Conservation (phyloP, 2,888 invertebrate species). For the Xestia rhomboidea region DNA sequence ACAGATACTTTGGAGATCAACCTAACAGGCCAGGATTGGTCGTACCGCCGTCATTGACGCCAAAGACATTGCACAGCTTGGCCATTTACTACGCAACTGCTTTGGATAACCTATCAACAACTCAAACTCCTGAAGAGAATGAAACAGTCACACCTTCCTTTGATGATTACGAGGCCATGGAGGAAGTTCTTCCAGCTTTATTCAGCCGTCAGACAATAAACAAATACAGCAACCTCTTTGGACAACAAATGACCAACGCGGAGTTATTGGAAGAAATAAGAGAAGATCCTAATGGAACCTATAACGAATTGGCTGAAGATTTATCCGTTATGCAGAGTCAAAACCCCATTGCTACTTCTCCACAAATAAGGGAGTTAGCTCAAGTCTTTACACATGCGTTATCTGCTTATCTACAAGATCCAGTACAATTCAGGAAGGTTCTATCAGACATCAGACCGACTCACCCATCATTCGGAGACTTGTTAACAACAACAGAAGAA, state of each 20-base stretch:
- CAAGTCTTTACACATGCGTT: constrained; percentile 96
- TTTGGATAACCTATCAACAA: constrained; percentile 90
- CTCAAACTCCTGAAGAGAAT: constrained; percentile 79
- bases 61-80: constrained; percentile 94
- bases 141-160: constrained; percentile 79
- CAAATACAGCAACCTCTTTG: constrained; percentile 90
- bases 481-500: constrained; percentile 82
- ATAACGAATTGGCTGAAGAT: constrained; percentile 88
- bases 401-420: constrained; percentile 95
- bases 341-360: constrained; percentile 90
- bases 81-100: constrained; percentile 95
- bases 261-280: constrained; percentile 85
- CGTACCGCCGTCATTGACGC: constrained; percentile 94
- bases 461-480: constrained; percentile 92
- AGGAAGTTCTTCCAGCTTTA: constrained; percentile 90
- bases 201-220: constrained; percentile 93
- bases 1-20: constrained; percentile 86
- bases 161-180: constrained; percentile 83
- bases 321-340: constrained; percentile 92
- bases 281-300: constrained; percentile 84
- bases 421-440: constrained; percentile 94
- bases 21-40: constrained; percentile 91
- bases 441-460: constrained; percentile 95
- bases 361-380: constrained; percentile 94
- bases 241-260: constrained; percentile 78